Percentiles rank a stretch among this genome's conserved stretches.
Conservation (phyloP, 2,797 vertebrate genomes). For the Gadopsis marmoratus region DNA sequence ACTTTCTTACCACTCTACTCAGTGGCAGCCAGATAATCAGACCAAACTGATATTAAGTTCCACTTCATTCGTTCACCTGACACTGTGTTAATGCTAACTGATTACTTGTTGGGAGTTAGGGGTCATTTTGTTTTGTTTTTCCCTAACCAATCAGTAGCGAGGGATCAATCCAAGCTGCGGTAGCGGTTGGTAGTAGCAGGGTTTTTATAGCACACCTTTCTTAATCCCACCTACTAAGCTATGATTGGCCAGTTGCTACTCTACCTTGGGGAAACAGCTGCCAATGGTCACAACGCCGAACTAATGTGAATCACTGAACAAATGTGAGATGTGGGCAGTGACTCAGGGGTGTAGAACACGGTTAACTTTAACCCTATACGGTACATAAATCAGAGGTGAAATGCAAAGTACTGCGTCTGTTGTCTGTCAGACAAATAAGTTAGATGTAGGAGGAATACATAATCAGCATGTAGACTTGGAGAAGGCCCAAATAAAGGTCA, state of each 20-base stretch:
- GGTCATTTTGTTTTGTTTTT: neutral
- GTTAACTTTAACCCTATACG: neutral
- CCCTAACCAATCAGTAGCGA: neutral
- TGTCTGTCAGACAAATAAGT: neutral
- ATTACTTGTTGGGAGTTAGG: neutral
- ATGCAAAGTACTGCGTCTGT: neutral
- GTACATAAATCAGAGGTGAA: neutral
- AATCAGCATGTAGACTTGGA: constrained; percentile 7
- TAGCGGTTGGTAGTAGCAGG: neutral
- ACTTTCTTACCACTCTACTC: neutral
- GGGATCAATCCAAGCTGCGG: neutral
- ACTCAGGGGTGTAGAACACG: neutral
- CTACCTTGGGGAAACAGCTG: neutral
- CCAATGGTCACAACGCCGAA: neutral
- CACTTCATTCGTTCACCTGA: constrained; percentile 1
- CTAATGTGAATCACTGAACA: too few relatives aligned
- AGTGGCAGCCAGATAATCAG: constrained; percentile 7
- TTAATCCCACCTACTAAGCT: neutral
- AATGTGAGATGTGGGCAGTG: neutral
- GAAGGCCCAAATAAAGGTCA: constrained; percentile 21
- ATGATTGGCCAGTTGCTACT: neutral
- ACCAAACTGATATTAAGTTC: neutral
- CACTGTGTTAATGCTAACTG: neutral
- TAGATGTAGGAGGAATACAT: constrained; percentile 27
- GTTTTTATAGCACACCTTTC: neutral